phyloP scores from a whole-genome alignment of 1,140 invertebrate species.

The Danaus plexippus region DNA sequence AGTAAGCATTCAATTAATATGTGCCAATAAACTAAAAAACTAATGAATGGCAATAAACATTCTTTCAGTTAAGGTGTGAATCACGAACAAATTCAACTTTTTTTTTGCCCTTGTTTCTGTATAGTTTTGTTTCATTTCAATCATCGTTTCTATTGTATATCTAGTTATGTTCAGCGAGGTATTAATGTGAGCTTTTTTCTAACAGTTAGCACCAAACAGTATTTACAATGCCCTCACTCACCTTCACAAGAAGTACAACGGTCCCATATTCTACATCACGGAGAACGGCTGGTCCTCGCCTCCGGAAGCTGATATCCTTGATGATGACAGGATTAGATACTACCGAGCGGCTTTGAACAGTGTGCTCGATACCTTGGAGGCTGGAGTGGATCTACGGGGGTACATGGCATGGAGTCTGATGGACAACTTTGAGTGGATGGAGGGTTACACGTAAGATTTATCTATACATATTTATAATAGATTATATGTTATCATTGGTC shows the following conservation, averaged over 20 bases:
- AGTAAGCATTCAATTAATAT: constrained; percentile 22
- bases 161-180: no score
- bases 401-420: constrained; percentile 54
- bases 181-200: no score
- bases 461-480: no score
- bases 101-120: no score
- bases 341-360: constrained; percentile 45
- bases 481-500: no score
- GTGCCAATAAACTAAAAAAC: background rate
- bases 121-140: no score
- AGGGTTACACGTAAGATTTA: constrained; percentile 66
- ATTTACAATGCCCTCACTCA: constrained; percentile 48
- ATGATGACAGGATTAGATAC: constrained; percentile 56
- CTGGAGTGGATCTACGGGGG: constrained; percentile 76
- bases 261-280: constrained; percentile 71
- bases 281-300: constrained; percentile 72
- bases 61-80: no score
- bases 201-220: constrained; percentile 38
- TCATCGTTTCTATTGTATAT: no score
- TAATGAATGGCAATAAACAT: no score
- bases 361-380: constrained; percentile 76
- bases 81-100: no score
- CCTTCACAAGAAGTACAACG: constrained; percentile 70
- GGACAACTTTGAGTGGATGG: constrained; percentile 71
- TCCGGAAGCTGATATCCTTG: constrained; percentile 57